Evolutionary conservation across 1,140 invertebrate species (phyloP).

Genomic region (Diuraphis noxia): DNA sequence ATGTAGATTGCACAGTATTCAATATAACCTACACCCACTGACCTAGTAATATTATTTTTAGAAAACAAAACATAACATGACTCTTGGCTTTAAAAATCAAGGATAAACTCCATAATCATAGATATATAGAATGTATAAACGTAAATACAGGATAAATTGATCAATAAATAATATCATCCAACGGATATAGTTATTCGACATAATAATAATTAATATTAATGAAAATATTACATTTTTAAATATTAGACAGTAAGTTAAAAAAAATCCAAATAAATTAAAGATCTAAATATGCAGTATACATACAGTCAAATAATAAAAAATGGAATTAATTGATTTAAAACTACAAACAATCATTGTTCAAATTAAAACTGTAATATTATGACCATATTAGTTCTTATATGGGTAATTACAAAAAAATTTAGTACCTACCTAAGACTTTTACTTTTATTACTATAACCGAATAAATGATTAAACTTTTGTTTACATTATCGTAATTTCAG

Average conservation of each 20-base stretch:
- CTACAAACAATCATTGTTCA: not conserved
- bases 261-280: not conserved
- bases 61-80: slow-evolving; percentile 17
- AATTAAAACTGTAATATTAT: not conserved
- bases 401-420: not conserved
- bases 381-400: not conserved
- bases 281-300: not conserved
- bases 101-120: not conserved
- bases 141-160: not conserved
- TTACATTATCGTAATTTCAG: not conserved
- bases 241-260: not conserved
- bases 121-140: not conserved
- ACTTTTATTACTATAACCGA: not conserved
- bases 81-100: slow-evolving; percentile 31
- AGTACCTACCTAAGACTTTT: not conserved
- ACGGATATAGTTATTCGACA: not conserved
- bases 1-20: slow-evolving; percentile 26
- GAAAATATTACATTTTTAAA: too few species aligned
- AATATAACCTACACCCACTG: slow-evolving; percentile 47
- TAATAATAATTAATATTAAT: not conserved
- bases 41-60: slow-evolving; percentile 51
- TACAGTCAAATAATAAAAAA: not conserved
- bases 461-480: too few species aligned
- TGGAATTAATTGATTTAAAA: not conserved
- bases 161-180: not conserved